Percentiles rank a stretch among this genome's conserved stretches.
Conservation (phyloP, 2,888 invertebrate species). For the Boloria selene region DNA sequence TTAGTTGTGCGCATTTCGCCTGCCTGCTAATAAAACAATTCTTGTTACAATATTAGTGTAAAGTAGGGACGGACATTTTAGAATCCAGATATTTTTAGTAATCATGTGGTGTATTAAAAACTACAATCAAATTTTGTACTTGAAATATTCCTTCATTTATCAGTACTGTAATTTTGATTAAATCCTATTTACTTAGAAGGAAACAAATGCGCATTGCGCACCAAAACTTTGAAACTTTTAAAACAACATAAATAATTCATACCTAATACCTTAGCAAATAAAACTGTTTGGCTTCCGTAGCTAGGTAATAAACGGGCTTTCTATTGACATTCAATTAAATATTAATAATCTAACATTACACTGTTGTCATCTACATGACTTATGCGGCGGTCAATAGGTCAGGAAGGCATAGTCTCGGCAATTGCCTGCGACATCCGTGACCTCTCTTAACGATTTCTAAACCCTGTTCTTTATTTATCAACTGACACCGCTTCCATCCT, state of each 20-base stretch:
- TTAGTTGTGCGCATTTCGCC: too few relatives aligned
- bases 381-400: slow-evolving; percentile 27
- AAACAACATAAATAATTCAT: not conserved
- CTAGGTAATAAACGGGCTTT: slow-evolving; percentile 6
- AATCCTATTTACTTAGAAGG: too few relatives aligned
- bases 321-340: slow-evolving; percentile 14
- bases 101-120: too few relatives aligned
- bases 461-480: slow-evolving; percentile 31
- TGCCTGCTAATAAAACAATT: too few relatives aligned
- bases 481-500: slow-evolving; percentile 24
- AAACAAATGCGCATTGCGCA: too few relatives aligned
- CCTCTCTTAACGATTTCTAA: slow-evolving; percentile 19
- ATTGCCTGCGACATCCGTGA: slow-evolving; percentile 20
- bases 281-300: slow-evolving; percentile 4
- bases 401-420: slow-evolving; percentile 15
- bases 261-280: not conserved
- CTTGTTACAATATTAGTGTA: too few relatives aligned
- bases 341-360: slow-evolving; percentile 17
- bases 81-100: too few relatives aligned
- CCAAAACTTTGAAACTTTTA: too few relatives aligned
- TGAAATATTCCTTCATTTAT: too few relatives aligned
- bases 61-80: too few relatives aligned
- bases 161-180: too few relatives aligned
- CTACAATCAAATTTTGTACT: too few relatives aligned
- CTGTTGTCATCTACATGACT: slow-evolving; percentile 14